These are phyloP conservation scores for Drosophila orosa DNA, from an alignment of 1,140 invertebrate species.

Conservation along the genomic window DNA sequence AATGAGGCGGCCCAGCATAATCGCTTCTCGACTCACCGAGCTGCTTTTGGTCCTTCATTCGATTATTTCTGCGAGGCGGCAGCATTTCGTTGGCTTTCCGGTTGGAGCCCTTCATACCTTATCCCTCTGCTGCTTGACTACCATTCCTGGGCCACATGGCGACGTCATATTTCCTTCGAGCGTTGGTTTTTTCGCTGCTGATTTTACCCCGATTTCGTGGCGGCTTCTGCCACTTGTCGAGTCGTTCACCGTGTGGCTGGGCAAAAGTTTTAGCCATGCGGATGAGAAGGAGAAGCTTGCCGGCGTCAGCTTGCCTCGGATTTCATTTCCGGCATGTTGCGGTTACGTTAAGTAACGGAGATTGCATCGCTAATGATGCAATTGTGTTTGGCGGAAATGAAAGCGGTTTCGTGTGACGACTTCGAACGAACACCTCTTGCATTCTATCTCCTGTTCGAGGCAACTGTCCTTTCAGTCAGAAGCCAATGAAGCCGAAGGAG, in stretches of 20 bases:
- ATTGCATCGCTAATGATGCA: constrained; percentile 82
- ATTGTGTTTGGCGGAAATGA: constrained; percentile 81
- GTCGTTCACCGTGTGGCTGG: constrained; percentile 70
- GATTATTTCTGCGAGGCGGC: constrained; percentile 76
- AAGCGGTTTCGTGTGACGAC: constrained; percentile 79
- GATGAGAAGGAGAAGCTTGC: constrained; percentile 42
- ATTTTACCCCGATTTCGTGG: constrained; percentile 10
- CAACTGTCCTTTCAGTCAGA: no score
- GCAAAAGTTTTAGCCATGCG: constrained; percentile 58
- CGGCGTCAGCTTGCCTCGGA: constrained; percentile 71
- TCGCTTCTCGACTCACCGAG: constrained; percentile 35
- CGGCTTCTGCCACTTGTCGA: constrained; percentile 62
- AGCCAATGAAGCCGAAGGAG: constrained; percentile 56
- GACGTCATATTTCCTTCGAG: constrained; percentile 71
- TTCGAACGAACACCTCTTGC: constrained; percentile 25
- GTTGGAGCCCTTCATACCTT: constrained; percentile 24
- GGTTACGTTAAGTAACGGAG: constrained; percentile 82
- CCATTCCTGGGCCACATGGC: constrained; percentile 55
- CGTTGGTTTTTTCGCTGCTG: constrained; percentile 1
- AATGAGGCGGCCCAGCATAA: constrained; percentile 71
- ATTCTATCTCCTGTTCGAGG: constrained; percentile 31
- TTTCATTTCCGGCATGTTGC: constrained; percentile 82
- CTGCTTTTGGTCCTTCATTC: constrained; percentile 51
- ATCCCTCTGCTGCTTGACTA: constrained; percentile 65
- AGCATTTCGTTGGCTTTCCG: constrained; percentile 74